phyloP scores from a whole-genome alignment of 2,797 vertebrate species.

The Lagocephalus sceleratus region DNA sequence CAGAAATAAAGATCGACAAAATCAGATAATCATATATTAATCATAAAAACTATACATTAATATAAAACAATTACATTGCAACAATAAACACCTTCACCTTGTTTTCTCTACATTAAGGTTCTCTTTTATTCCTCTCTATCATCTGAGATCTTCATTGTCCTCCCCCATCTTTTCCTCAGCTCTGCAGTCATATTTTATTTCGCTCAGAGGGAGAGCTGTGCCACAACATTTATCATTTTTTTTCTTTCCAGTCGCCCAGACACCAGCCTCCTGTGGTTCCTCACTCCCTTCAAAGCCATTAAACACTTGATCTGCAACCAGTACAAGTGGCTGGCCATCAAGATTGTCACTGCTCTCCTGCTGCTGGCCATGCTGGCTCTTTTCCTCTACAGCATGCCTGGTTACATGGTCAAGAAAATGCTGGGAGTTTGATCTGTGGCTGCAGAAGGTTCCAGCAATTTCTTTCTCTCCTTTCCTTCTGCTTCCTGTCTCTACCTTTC shows the following conservation, averaged over 20 bases:
- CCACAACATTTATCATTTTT: too few species aligned
- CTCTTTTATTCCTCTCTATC: neutral
- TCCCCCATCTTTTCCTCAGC: neutral
- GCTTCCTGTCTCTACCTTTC: neutral
- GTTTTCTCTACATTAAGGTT: neutral
- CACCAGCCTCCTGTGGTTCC: constrained; percentile 81
- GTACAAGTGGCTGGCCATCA: constrained; percentile 97
- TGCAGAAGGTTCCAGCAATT: constrained; percentile 43
- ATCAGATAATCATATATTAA: constrained; percentile 18
- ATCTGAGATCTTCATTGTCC: constrained; percentile 44
- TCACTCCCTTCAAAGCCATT: constrained; percentile 87
- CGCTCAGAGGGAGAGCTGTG: too few species aligned
- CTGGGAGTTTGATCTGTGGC: constrained; percentile 79
- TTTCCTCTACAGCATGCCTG: constrained; percentile 94
- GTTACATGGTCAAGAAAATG: constrained; percentile 97
- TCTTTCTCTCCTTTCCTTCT: constrained; percentile 11
- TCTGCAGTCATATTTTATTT: constrained; percentile 3
- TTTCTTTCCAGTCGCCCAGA: constrained; percentile 85
- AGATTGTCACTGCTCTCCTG: constrained; percentile 86
- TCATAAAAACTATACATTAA: neutral
- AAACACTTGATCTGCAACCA: constrained; percentile 93
- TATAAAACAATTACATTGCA: constrained; percentile 21
- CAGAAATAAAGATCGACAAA: neutral
- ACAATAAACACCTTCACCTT: constrained; percentile 16
- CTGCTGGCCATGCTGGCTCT: constrained; percentile 86